phyloP scores from a whole-genome alignment of 2,888 invertebrate genomes.

The Leptopilina syphax region DNA sequence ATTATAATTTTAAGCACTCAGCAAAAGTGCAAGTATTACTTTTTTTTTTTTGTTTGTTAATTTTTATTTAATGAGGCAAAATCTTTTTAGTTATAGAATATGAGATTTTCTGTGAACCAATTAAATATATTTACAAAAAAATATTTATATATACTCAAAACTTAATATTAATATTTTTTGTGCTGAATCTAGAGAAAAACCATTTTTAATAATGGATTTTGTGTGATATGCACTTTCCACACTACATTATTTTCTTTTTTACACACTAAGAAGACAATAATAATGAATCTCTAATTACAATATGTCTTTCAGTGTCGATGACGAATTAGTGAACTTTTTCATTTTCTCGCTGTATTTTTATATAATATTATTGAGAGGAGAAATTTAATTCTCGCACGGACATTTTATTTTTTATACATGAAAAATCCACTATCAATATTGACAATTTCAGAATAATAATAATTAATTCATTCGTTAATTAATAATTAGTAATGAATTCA shows the following conservation, averaged over 20 bases:
- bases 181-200: conserved; percentile 24
- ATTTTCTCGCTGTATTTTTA: background rate
- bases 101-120: conserved; percentile 41
- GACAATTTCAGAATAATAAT: too few species aligned
- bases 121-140: conserved; percentile 31
- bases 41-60: too few species aligned
- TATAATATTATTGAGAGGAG: too few species aligned
- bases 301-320: conserved; percentile 46
- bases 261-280: conserved; percentile 40
- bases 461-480: too few species aligned
- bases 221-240: conserved; percentile 47
- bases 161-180: conserved; percentile 20
- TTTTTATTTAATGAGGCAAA: conserved; percentile 36
- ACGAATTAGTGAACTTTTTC: conserved; percentile 48
- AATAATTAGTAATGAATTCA: too few species aligned
- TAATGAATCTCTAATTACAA: conserved; percentile 29
- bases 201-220: conserved; percentile 14
- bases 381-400: too few species aligned
- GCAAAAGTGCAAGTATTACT: conserved; percentile 6
- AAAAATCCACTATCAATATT: too few species aligned
- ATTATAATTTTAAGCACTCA: conserved; percentile 43
- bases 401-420: too few species aligned
- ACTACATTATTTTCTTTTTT: background rate
- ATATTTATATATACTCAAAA: conserved; percentile 20
- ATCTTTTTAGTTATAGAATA: conserved; percentile 31